Evolutionary conservation across 2,888 invertebrate genomes (phyloP).

Genomic region (Tetrapedia diversipes): DNA sequence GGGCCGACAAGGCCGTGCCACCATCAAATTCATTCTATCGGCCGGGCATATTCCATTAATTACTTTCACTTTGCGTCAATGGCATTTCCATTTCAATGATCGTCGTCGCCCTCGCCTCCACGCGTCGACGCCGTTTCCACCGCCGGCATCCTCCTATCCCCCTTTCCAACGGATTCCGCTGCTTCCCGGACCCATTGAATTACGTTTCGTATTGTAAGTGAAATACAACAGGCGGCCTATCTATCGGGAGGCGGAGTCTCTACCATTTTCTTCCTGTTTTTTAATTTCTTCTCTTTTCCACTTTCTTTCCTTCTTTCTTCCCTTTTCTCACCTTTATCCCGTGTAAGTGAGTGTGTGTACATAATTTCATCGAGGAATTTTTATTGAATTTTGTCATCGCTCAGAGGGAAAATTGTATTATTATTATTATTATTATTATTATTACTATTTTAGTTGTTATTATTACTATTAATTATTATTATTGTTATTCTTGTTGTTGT

Average conservation of each 20-base stretch:
- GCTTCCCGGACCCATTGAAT: slow-evolving; percentile 60
- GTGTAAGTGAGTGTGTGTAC: not conserved
- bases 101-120: slow-evolving; percentile 47
- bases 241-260: slow-evolving; percentile 9
- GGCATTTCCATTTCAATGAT: slow-evolving; percentile 74
- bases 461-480: too few species aligned
- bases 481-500: too few species aligned
- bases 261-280: not conserved
- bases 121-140: slow-evolving; percentile 47
- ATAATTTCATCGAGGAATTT: not conserved
- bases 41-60: slow-evolving; percentile 72
- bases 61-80: slow-evolving; percentile 75
- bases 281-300: not conserved
- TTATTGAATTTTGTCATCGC: too few species aligned
- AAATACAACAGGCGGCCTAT: slow-evolving; percentile 59
- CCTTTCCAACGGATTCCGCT: slow-evolving; percentile 59
- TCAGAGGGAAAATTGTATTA: too few species aligned
- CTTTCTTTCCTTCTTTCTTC: not conserved
- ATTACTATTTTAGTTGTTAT: too few species aligned
- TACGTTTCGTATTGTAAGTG: slow-evolving; percentile 63
- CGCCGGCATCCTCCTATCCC: slow-evolving; percentile 56
- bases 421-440: too few species aligned
- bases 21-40: slow-evolving; percentile 70
- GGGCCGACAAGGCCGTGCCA: slow-evolving; percentile 56
- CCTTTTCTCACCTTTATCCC: not conserved